Base-by-base conservation (phyloP, 1,140 invertebrate genomes). In the Formica selysi region DNA sequence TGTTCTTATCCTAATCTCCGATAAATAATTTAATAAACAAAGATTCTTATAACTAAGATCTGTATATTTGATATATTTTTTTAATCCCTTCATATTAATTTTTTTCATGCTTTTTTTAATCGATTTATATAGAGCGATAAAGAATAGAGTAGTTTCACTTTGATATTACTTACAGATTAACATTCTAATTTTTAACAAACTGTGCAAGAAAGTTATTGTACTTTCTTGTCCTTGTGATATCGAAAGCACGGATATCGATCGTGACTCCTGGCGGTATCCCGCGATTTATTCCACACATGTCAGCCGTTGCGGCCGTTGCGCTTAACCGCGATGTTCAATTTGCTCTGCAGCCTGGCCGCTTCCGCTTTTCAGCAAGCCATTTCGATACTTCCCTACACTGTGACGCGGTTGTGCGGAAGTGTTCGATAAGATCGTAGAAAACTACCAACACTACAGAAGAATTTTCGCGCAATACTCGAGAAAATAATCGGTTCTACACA, bases 261-360 rank as follows among this genome's bases (percentile, higher is more conserved):
- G 38, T 13, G 13, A 65, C 29, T 32, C n/a, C 22, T 38, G 48
- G n/a, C 62, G 41, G n/a, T 38, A 29, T 1, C 3, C 11, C 11
- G 11, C 64, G 86, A 87, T 78, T 78, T 65, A 41, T 44, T 81
- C 76, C 32, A 57, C 54, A 62, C 78, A 86, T 71, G 51, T 89
- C 87, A 67, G 61, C 71, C 83, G 71, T 70, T 54, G 76, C 81
- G 71, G 62, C 10, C n/a, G 62, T 36, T 73, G 85, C 65, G 90
- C 86, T 86, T 78, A 85, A 91, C 90, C 91, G 57, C 85, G 74
- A 85, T 84, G 88, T 91, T 87, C 91, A 91, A 91, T 91, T 91
- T 87, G 83, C 87, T 76, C 61, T 83, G 87, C 41, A 89, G 89
- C 65, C 76, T 62, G 26, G n/a, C 76, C 26, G 51, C 62, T 89